phyloP scores from a whole-genome alignment of 2,888 invertebrate genomes.

The Esperia sulphurella region DNA sequence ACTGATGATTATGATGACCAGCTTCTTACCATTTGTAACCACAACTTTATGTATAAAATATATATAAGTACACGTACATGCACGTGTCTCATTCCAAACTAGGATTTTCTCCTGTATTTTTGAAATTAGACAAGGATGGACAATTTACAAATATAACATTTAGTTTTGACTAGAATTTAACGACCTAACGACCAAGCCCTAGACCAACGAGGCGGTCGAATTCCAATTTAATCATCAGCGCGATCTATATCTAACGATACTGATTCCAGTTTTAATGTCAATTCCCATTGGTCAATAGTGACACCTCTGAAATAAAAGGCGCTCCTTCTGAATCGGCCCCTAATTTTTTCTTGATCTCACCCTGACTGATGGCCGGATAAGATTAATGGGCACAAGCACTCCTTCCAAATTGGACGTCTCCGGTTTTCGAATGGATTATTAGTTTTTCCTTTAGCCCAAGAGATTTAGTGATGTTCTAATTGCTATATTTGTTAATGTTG shows the following conservation, averaged over 20 bases:
- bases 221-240: not conserved
- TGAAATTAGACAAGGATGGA: too few relatives aligned
- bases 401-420: slow-evolving; percentile 49
- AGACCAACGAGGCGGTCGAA: not conserved
- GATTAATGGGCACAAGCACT: slow-evolving; percentile 59
- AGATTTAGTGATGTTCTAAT: slow-evolving; percentile 27
- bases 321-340: slow-evolving; percentile 12
- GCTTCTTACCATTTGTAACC: too few relatives aligned
- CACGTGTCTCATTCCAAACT: too few relatives aligned
- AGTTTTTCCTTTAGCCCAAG: slow-evolving; percentile 38
- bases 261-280: not conserved
- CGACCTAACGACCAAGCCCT: too few relatives aligned
- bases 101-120: too few relatives aligned
- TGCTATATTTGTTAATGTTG: slow-evolving; percentile 42
- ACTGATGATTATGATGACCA: too few relatives aligned
- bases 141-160: too few relatives aligned
- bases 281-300: not conserved
- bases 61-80: too few relatives aligned
- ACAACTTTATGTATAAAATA: too few relatives aligned
- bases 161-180: too few relatives aligned
- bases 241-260: not conserved
- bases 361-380: slow-evolving; percentile 49
- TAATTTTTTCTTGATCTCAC: slow-evolving; percentile 34
- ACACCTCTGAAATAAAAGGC: not conserved
- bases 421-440: slow-evolving; percentile 46